Evolutionary conservation across 2,797 vertebrate genomes (phyloP).

Genomic region (Octomys mimax): DNA sequence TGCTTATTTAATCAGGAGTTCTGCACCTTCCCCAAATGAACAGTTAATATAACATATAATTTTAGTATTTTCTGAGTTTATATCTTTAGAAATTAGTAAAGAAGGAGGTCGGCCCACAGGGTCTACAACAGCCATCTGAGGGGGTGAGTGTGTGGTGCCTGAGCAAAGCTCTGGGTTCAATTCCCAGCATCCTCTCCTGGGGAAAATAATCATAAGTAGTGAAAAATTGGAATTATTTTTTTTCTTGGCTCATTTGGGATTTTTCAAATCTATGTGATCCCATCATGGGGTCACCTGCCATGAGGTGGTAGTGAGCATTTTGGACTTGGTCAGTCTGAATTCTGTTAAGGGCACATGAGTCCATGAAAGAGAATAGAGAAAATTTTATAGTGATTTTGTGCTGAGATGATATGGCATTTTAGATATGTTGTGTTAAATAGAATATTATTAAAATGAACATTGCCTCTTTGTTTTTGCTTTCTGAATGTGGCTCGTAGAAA

Average conservation of each 20-base stretch:
- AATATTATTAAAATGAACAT: neutral
- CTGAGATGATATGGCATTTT: conserved; percentile 34
- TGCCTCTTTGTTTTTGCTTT: neutral
- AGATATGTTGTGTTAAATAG: neutral
- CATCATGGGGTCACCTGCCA: rapidly evolving
- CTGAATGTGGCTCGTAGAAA: neutral
- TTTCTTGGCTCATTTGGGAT: neutral
- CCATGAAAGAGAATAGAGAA: neutral
- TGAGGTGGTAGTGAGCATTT: neutral
- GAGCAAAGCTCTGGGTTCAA: neutral
- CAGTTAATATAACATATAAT: neutral
- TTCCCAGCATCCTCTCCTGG: neutral
- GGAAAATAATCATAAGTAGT: neutral
- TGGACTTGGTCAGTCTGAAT: neutral
- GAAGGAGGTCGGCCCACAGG: neutral
- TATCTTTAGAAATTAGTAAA: neutral
- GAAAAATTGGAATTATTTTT: neutral
- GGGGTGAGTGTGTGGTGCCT: neutral
- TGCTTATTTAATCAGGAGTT: neutral
- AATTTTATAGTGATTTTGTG: neutral
- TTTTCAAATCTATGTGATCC: neutral
- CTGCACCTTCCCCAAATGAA: neutral
- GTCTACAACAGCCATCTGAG: neutral
- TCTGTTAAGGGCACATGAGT: neutral
- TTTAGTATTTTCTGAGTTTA: conserved; percentile 47